Percentiles rank a stretch among this genome's conserved stretches.
Conservation (phyloP, 2,797 vertebrate species). For the Kryptopterus vitreolus region DNA sequence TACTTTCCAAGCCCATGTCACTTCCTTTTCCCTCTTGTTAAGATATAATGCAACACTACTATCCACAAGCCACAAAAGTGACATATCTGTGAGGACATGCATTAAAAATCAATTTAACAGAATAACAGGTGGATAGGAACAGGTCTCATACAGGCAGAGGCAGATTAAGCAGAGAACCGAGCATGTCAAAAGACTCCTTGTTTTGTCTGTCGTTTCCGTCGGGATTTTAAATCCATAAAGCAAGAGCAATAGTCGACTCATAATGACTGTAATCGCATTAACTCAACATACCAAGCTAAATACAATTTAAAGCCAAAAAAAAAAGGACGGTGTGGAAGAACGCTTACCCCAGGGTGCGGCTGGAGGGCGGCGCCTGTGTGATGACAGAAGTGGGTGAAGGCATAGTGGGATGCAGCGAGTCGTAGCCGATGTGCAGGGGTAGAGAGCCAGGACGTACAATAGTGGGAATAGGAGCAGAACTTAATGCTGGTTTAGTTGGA, state of each 20-base stretch:
- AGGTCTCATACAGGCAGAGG: background rate
- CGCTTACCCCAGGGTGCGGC: slow-evolving; percentile 90
- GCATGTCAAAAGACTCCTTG: background rate
- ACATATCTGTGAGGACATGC: background rate
- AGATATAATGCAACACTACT: slow-evolving; percentile 12
- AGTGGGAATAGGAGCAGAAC: slow-evolving; percentile 89
- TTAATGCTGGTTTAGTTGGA: slow-evolving; percentile 74
- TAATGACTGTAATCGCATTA: slow-evolving; percentile 18
- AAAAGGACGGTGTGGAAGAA: background rate
- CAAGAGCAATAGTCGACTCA: slow-evolving; percentile 15
- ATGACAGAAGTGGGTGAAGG: slow-evolving; percentile 98
- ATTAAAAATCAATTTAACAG: background rate
- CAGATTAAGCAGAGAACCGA: background rate
- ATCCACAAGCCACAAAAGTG: slow-evolving; percentile 8
- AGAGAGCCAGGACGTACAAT: slow-evolving; percentile 94
- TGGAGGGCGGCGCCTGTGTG: slow-evolving; percentile 94
- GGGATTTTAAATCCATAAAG: too few relatives aligned
- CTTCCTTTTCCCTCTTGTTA: background rate
- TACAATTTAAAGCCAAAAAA: background rate
- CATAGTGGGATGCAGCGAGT: slow-evolving; percentile 89
- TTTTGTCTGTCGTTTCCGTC: slow-evolving; percentile 2
- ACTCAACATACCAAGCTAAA: background rate
- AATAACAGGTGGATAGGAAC: background rate
- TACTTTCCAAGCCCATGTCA: slow-evolving; percentile 14
- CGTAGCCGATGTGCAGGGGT: slow-evolving; percentile 89